Percentiles rank a stretch among this genome's conserved stretches.
Evolutionary conservation across 1,140 invertebrate genomes (phyloP).

Genomic region (Euwallacea similis): DNA sequence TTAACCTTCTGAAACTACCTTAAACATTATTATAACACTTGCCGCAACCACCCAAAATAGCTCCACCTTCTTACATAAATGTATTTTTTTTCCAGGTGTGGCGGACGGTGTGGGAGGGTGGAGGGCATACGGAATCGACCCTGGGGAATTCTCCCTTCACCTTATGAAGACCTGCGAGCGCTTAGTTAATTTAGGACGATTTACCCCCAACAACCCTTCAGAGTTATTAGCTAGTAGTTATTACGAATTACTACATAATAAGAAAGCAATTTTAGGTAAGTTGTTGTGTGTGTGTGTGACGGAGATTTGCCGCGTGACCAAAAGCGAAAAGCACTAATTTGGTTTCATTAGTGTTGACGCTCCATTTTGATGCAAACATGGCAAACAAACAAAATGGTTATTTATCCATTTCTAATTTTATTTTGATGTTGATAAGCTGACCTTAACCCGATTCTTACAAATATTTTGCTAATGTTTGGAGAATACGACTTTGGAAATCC

Average conservation of each 20-base stretch:
- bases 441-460: too few species aligned
- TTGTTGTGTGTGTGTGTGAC: conserved; percentile 5
- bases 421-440: too few species aligned
- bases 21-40: too few species aligned
- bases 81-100: conserved; percentile 70
- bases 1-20: too few species aligned
- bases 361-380: neutral
- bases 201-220: conserved; percentile 82
- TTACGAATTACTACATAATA: conserved; percentile 88
- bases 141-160: conserved; percentile 90
- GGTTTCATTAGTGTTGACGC: neutral
- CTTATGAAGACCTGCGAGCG: conserved; percentile 94
- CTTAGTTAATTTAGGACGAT: conserved; percentile 84
- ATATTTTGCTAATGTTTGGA: too few species aligned
- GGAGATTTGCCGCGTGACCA: neutral
- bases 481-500: too few species aligned
- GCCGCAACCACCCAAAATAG: too few species aligned
- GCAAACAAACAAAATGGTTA: too few species aligned
- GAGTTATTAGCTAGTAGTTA: conserved; percentile 86
- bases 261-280: conserved; percentile 85
- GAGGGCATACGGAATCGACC: conserved; percentile 96
- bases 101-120: conserved; percentile 98
- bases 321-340: neutral
- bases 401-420: too few species aligned
- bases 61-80: neutral